phyloP scores from a whole-genome alignment of 2,113 vertebrate genomes.

The Dipodomys merriami region DNA sequence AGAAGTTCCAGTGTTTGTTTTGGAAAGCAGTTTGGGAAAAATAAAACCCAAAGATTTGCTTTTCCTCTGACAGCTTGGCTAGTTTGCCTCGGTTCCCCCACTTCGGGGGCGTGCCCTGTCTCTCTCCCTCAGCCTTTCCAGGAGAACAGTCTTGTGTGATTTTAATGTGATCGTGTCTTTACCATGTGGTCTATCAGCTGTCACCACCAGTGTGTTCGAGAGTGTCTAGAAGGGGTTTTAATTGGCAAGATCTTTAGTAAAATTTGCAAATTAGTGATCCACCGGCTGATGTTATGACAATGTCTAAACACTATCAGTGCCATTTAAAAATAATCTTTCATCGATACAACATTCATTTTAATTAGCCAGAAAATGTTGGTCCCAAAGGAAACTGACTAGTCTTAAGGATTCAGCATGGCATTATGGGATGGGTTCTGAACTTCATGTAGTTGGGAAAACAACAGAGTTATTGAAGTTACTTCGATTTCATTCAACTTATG shows the following conservation, averaged over 20 bases:
- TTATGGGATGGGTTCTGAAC: constrained; percentile 21
- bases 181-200: constrained; percentile 83
- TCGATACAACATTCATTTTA: constrained; percentile 81
- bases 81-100: constrained; percentile 40
- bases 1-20: constrained; percentile 73
- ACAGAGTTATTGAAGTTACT: constrained; percentile 35
- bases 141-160: constrained; percentile 78
- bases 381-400: constrained; percentile 64
- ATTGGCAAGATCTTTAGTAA: constrained; percentile 81
- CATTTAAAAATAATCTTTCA: constrained; percentile 82
- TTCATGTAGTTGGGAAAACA: constrained; percentile 47
- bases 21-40: constrained; percentile 63
- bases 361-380: constrained; percentile 78
- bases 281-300: constrained; percentile 83
- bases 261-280: constrained; percentile 83
- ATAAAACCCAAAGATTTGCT: constrained; percentile 68
- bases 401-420: constrained; percentile 48
- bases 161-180: constrained; percentile 82
- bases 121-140: constrained; percentile 75
- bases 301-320: constrained; percentile 81
- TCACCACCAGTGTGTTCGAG: constrained; percentile 77
- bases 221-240: constrained; percentile 81
- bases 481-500: constrained; percentile 16
- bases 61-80: constrained; percentile 71
- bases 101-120: constrained; percentile 65